A percentile compares a stretch with the other conserved stretches of the same genome.
phyloP scores from a whole-genome alignment of 2,113 vertebrate species.

The Charina bottae region DNA sequence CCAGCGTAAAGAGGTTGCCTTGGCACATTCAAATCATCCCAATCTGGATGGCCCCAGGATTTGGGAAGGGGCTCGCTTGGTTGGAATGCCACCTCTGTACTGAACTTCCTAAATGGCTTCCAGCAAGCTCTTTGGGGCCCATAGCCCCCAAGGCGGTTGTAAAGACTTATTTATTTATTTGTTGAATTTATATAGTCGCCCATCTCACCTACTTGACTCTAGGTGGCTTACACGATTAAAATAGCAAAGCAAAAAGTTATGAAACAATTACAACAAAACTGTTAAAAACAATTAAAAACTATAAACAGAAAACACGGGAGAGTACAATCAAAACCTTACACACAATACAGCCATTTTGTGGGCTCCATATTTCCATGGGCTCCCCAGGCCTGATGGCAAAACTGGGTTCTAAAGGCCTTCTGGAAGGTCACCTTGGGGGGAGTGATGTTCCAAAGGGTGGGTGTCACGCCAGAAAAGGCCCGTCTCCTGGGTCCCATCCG shows the following conservation, averaged over 20 bases:
- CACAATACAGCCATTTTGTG: background rate
- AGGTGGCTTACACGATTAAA: background rate
- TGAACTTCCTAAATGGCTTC: background rate
- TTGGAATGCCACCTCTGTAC: background rate
- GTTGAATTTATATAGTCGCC: background rate
- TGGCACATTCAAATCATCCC: background rate
- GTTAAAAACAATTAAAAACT: background rate
- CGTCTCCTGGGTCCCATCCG: background rate
- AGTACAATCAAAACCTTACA: background rate
- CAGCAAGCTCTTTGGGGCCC: background rate
- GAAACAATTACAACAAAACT: background rate
- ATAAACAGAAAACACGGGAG: background rate
- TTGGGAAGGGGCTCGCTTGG: background rate
- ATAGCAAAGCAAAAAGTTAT: background rate
- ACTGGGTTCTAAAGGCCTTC: background rate
- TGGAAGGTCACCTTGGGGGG: background rate
- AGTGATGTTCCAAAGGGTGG: background rate
- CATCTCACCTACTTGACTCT: background rate
- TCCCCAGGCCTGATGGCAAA: background rate
- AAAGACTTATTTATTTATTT: background rate
- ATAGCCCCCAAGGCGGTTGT: background rate
- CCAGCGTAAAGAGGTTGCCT: background rate
- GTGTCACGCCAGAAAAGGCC: background rate
- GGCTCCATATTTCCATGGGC: background rate
- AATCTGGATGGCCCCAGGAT: background rate